These are phyloP conservation scores for Phaethornis superciliosus DNA, from an alignment of 2,113 vertebrate species.

Conservation along the genomic window DNA sequence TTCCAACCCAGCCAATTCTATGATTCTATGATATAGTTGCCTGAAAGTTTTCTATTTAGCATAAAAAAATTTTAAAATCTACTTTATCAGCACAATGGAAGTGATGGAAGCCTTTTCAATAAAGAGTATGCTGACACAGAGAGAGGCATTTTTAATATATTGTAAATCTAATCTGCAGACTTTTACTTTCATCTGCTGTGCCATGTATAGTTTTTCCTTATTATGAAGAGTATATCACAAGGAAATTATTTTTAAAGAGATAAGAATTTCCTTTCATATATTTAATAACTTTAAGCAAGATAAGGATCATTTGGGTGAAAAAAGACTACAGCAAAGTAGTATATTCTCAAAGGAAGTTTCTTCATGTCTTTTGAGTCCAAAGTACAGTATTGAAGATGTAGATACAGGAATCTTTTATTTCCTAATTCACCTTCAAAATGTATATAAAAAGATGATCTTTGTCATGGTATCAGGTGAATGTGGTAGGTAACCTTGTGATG, in stretches of 20 bases:
- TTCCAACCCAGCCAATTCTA: too few species aligned
- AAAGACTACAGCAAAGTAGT: neutral
- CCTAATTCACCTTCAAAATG: neutral
- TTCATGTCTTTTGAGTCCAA: neutral
- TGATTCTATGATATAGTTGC: too few species aligned
- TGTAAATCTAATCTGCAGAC: neutral
- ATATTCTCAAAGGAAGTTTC: neutral
- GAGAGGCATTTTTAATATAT: neutral
- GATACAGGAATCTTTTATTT: neutral
- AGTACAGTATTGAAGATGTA: neutral
- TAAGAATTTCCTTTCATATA: slow-evolving; percentile 24
- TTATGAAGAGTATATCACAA: neutral
- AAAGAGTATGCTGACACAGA: neutral
- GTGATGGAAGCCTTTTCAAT: slow-evolving; percentile 3
- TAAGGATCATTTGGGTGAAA: slow-evolving; percentile 27
- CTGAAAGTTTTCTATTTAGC: slow-evolving; percentile 1
- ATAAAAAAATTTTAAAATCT: neutral
- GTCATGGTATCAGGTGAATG: neutral
- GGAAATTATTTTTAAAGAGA: slow-evolving; percentile 34
- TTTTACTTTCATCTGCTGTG: neutral
- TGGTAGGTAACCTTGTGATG: neutral
- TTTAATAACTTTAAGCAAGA: slow-evolving; percentile 23
- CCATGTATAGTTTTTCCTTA: neutral
- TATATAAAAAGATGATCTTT: neutral
- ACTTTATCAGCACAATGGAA: neutral